These are phyloP conservation scores for Caenorhabditis parvicauda DNA, from an alignment of 2,888 invertebrate genomes.

Conservation along the genomic window DNA sequence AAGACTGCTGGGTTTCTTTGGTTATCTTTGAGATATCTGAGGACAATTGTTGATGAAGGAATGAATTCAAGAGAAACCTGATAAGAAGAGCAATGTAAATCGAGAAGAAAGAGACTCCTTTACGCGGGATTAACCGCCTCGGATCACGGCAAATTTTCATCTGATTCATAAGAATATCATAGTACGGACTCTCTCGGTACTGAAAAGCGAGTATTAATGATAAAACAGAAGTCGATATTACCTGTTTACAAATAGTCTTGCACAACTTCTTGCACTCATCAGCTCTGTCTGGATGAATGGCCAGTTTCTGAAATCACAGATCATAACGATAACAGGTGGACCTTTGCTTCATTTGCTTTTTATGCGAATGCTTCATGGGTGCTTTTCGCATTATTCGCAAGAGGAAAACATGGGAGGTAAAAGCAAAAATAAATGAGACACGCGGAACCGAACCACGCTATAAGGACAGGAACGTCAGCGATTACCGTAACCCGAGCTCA, in stretches of 20 bases:
- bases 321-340: neutral
- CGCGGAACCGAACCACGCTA: slow-evolving; percentile 52
- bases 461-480: slow-evolving; percentile 1
- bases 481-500: too few relatives aligned
- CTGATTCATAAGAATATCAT: too few relatives aligned
- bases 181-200: slow-evolving; percentile 82
- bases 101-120: neutral
- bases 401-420: neutral
- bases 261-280: slow-evolving; percentile 73
- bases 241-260: slow-evolving; percentile 37
- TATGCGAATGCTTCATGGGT: neutral
- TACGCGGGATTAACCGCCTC: too few relatives aligned
- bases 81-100: neutral
- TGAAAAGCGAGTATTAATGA: too few relatives aligned
- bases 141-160: too few relatives aligned
- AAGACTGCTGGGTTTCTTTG: slow-evolving; percentile 43
- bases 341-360: neutral
- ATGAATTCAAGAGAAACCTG: slow-evolving; percentile 39
- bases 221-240: too few relatives aligned
- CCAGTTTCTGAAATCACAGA: slow-evolving; percentile 72
- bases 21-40: slow-evolving; percentile 43
- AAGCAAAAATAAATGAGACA: slow-evolving; percentile 18
- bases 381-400: neutral
- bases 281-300: slow-evolving; percentile 81
- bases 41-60: slow-evolving; percentile 24